Evolutionary conservation across 2,113 vertebrate genomes (phyloP).

Genomic region (Xenopus laevis): DNA sequence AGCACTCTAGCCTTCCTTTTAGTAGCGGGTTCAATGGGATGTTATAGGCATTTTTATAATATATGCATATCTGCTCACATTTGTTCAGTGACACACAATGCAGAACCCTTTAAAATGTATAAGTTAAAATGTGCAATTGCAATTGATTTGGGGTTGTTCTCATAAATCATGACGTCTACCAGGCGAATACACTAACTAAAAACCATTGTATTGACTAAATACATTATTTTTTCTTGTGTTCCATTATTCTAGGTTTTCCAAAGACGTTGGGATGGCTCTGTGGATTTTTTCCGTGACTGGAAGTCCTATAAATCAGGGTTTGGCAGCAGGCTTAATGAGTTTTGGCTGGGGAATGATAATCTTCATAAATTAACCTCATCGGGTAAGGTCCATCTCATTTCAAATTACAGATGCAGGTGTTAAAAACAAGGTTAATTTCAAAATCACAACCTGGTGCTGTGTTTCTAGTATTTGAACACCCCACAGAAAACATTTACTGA

Average conservation of each 20-base stretch:
- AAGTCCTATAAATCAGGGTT: constrained; percentile 27
- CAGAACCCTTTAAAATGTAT: too few relatives aligned
- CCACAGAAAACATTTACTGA: too few relatives aligned
- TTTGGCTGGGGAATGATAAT: constrained; percentile 29
- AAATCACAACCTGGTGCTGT: neutral
- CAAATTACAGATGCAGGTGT: neutral
- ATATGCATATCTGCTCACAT: too few relatives aligned
- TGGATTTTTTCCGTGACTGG: constrained; percentile 35
- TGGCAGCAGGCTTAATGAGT: constrained; percentile 14
- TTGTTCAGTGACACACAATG: too few relatives aligned
- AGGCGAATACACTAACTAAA: too few relatives aligned
- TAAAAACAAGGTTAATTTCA: neutral
- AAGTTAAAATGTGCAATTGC: too few relatives aligned
- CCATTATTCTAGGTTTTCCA: constrained; percentile 5
- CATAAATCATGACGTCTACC: too few relatives aligned
- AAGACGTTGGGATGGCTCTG: constrained; percentile 28
- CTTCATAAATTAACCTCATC: constrained; percentile 16
- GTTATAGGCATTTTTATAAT: neutral
- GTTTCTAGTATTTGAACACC: too few relatives aligned
- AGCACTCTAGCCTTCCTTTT: neutral
- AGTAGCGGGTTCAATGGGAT: neutral
- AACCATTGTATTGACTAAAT: too few relatives aligned
- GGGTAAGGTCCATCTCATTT: constrained; percentile 3
- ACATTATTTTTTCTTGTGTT: too few relatives aligned
- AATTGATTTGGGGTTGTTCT: too few relatives aligned